Conservation (phyloP, 2,797 vertebrate genomes). For the Sebastes steindachneri region DNA sequence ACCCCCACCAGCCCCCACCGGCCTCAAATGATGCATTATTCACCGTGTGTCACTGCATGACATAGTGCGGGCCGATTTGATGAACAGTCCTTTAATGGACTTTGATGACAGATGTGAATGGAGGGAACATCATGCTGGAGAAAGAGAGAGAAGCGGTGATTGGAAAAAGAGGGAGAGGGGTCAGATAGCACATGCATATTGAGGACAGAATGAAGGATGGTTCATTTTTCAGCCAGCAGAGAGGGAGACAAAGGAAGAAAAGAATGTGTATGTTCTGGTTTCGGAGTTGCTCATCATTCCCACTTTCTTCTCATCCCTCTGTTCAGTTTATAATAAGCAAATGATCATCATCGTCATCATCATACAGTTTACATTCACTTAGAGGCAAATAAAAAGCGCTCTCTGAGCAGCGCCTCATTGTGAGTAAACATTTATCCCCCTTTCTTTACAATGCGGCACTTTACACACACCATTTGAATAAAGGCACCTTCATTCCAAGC, state of each 20-base stretch:
- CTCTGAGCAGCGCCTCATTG: not conserved
- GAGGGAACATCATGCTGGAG: conserved; percentile 23
- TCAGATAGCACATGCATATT: conserved; percentile 39
- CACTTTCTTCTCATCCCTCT: not conserved
- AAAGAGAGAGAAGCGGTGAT: conserved; percentile 2
- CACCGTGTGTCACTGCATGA: conserved; percentile 42
- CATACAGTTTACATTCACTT: conserved; percentile 19
- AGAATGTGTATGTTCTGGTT: not conserved
- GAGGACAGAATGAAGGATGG: conserved; percentile 52
- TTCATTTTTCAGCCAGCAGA: conserved; percentile 44
- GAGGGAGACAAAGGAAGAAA: not conserved
- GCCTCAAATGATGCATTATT: conserved; percentile 58
- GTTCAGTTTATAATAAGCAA: conserved; percentile 6
- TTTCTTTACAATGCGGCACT: conserved; percentile 3
- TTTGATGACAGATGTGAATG: conserved; percentile 56
- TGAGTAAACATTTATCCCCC: conserved; percentile 19
- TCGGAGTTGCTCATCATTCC: conserved; percentile 3
- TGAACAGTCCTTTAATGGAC: conserved; percentile 61
- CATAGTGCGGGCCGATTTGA: conserved; percentile 36
- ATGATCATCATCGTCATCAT: conserved; percentile 14
- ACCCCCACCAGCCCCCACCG: conserved; percentile 3
- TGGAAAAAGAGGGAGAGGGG: conserved; percentile 5
- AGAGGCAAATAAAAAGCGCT: conserved; percentile 5
- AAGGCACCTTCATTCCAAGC: conserved; percentile 31
- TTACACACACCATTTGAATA: conserved; percentile 25